Evolutionary conservation across 2,113 vertebrate genomes (phyloP), one percentile per base, ranked within the genome.

Genomic region (Myocastor coypus): DNA sequence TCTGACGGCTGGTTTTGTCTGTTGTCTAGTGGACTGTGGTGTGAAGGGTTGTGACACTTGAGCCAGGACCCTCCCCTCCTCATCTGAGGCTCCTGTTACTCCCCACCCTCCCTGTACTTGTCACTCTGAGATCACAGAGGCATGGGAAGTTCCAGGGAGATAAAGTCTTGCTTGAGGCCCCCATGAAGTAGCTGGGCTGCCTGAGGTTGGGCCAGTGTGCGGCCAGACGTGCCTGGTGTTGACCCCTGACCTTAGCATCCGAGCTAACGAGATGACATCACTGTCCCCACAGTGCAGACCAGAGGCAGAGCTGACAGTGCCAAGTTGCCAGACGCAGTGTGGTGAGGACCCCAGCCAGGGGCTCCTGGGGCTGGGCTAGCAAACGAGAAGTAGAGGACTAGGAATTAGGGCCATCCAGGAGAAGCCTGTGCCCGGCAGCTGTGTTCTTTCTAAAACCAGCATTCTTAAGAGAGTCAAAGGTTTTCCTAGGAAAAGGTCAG

Each of bases 361-460:
- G 50, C 59, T 50, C 37, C 37, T 32, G 1, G 1, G 6, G 92
- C n/a, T 26, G 46, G 90, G 37, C 17, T 34, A 26, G 57, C 1
- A 24, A 37, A 28, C 66, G 37, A 10, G 24, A 37, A 37, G 28
- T 2, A 0, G 61, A 59, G 64, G 30, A n/a, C 34, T 4, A 4
- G 42, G 64, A 19, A 12, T 6, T 4, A 13, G 13, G 20, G 46
- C 7, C 3, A n/a, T 57, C 30, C 3, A 16, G 46, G 16, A 81
- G 26, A 37, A 52, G 10, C 55, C 0, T 0, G 78, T 0, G 1
- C n/a, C 87, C 0, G 0, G 3, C 71, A 80, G 24, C 32, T 3
- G 7, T 13, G 69, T 63, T 40, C 40, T 84, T 87, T 59, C 69
- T 22, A 28, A 71, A 71, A 19, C 7, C 7, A 30, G n/a, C 40